phyloP scores from a whole-genome alignment of 2,888 invertebrate species.

The Cryptophagus acutangulus region DNA sequence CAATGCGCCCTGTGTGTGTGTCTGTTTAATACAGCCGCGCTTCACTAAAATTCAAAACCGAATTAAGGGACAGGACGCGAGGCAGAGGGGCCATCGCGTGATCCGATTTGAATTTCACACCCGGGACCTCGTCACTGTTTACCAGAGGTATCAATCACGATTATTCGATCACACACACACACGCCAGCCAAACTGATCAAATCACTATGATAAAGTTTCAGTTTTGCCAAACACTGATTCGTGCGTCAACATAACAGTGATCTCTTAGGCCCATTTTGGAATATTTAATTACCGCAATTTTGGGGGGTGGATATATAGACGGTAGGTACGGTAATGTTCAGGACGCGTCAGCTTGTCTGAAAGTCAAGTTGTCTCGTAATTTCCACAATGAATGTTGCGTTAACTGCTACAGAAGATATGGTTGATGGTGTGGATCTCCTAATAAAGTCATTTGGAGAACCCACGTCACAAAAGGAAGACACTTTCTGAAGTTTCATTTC shows the following conservation, averaged over 20 bases:
- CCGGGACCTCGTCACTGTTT: constrained; percentile 22
- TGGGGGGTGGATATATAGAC: too few relatives aligned
- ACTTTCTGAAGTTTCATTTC: too few relatives aligned
- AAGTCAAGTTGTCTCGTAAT: too few relatives aligned
- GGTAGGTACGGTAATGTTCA: too few relatives aligned
- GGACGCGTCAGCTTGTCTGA: too few relatives aligned
- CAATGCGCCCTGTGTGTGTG: background rate
- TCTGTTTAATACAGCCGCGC: background rate
- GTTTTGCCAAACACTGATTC: constrained; percentile 2
- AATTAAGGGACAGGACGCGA: constrained; percentile 3
- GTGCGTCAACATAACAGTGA: constrained; percentile 4
- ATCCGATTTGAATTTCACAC: constrained; percentile 30
- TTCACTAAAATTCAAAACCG: constrained; percentile 2
- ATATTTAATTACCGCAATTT: constrained; percentile 4
- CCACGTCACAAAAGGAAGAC: too few relatives aligned
- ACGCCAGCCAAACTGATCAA: constrained; percentile 4
- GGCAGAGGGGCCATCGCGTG: constrained; percentile 1
- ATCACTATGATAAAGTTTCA: constrained; percentile 3
- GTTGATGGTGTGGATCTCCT: too few relatives aligned
- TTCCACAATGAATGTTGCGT: too few relatives aligned
- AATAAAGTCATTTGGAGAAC: too few relatives aligned
- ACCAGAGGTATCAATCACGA: constrained; percentile 25
- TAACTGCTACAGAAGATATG: too few relatives aligned
- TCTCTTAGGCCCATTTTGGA: constrained; percentile 1
- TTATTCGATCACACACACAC: constrained; percentile 4